A percentile compares a stretch with the other conserved stretches of the same genome.
Evolutionary conservation across 64 coral and sea anemone genomes (phyloP).

Genomic region (Platygyra sinensis): DNA sequence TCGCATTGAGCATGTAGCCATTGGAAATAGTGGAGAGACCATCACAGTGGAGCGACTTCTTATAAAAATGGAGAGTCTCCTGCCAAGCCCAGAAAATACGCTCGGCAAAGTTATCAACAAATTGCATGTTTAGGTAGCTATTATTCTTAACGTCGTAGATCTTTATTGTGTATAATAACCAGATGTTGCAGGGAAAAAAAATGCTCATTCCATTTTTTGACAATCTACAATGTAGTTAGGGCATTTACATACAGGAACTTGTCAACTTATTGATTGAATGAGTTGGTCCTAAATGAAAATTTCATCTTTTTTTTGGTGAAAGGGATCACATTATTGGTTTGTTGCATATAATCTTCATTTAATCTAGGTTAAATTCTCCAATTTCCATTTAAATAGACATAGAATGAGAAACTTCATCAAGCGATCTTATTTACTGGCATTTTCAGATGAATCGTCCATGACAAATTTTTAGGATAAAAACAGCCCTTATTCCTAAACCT

Average conservation of each 20-base stretch:
- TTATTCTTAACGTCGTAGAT: background rate
- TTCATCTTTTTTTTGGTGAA: background rate
- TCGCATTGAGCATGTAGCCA: constrained; percentile 95
- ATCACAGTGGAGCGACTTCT: constrained; percentile 95
- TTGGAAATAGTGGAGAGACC: constrained; percentile 93
- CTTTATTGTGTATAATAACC: constrained; percentile 3
- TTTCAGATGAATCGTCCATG: too few species aligned
- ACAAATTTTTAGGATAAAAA: background rate
- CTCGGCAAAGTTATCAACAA: constrained; percentile 87
- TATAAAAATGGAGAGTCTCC: constrained; percentile 97
- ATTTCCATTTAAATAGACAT: too few species aligned
- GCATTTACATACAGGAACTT: background rate
- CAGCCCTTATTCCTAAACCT: background rate
- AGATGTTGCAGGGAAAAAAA: constrained; percentile 7
- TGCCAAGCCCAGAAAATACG: constrained; percentile 91
- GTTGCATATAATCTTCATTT: background rate
- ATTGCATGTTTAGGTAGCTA: constrained; percentile 28
- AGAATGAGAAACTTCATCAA: too few species aligned
- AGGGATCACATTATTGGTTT: background rate
- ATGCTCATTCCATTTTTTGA: background rate
- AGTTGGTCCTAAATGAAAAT: background rate
- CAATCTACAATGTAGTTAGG: background rate
- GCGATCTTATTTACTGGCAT: too few species aligned
- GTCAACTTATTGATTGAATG: background rate
- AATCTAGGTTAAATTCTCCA: too few species aligned